A percentile compares a stretch with the other conserved stretches of the same genome.
Conservation (phyloP, 2,888 invertebrate genomes). For the Polymixis lichenea region DNA sequence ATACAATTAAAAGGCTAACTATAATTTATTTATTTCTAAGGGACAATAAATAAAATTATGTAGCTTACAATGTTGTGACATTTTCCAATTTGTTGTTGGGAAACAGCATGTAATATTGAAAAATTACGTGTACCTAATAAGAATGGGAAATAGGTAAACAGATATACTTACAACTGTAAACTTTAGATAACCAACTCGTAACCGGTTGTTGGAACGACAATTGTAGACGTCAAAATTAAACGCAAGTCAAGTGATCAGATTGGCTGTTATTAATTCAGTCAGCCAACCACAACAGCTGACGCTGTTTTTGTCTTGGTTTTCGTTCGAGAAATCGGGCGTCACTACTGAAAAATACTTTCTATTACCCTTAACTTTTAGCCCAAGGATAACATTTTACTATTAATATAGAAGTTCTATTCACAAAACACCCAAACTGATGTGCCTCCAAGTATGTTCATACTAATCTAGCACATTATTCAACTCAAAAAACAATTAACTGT, state of each 20-base stretch:
- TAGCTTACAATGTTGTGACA: not conserved
- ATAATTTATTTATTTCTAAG: not conserved
- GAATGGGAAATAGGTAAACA: not conserved
- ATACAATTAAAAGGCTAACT: too few species aligned
- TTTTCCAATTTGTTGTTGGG: not conserved
- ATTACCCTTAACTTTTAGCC: slow-evolving; percentile 16
- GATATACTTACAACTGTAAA: not conserved
- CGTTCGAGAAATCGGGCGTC: not conserved
- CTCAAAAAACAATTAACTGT: not conserved
- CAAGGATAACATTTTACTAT: slow-evolving; percentile 59
- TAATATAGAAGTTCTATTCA: slow-evolving; percentile 63
- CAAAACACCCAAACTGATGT: slow-evolving; percentile 66
- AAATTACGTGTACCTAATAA: too few species aligned
- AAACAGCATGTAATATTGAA: not conserved
- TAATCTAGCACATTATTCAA: slow-evolving; percentile 12
- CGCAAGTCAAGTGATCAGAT: not conserved
- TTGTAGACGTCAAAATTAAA: not conserved
- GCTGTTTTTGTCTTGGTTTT: not conserved
- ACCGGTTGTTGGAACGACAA: not conserved
- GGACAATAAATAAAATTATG: too few species aligned
- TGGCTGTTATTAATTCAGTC: not conserved
- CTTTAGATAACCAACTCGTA: not conserved
- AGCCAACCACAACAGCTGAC: not conserved
- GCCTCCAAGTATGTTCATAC: slow-evolving; percentile 52
- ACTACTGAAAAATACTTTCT: not conserved